Evolutionary conservation across 2,888 invertebrate genomes (phyloP).

Genomic region (Folsomia manolachei): DNA sequence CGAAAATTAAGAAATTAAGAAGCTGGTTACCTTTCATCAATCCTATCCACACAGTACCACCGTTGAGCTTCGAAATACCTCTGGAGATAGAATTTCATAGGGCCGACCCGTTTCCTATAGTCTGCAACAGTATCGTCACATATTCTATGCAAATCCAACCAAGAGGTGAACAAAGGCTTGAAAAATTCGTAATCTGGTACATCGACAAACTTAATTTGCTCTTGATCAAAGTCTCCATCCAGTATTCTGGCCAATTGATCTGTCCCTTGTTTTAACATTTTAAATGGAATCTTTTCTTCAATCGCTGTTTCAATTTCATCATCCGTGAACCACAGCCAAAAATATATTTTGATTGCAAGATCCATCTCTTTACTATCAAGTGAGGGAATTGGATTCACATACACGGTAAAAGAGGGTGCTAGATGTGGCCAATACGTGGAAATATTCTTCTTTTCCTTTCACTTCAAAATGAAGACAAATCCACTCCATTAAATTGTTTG

Average conservation of each 20-base stretch:
- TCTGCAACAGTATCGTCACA: neutral
- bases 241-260: neutral
- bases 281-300: constrained; percentile 7
- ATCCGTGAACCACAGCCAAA: constrained; percentile 16
- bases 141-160: constrained; percentile 13
- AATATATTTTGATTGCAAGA: constrained; percentile 11
- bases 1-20: too few relatives aligned
- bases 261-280: neutral
- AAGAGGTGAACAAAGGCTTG: constrained; percentile 9
- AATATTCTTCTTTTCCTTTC: neutral
- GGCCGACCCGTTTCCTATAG: neutral
- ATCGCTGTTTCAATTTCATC: constrained; percentile 13
- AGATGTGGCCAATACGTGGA: neutral
- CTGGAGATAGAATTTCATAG: neutral
- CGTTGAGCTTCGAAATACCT: constrained; percentile 12
- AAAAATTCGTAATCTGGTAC: constrained; percentile 9
- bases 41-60: constrained; percentile 5
- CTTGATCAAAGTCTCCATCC: neutral
- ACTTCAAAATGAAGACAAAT: neutral
- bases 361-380: constrained; percentile 7
- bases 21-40: constrained; percentile 14
- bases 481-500: neutral
- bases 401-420: neutral
- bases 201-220: neutral
- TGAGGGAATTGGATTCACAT: constrained; percentile 2